These are phyloP conservation scores for Sinopyrophorus schimmeli DNA, from an alignment of 2,888 invertebrate genomes.

Conservation along the genomic window DNA sequence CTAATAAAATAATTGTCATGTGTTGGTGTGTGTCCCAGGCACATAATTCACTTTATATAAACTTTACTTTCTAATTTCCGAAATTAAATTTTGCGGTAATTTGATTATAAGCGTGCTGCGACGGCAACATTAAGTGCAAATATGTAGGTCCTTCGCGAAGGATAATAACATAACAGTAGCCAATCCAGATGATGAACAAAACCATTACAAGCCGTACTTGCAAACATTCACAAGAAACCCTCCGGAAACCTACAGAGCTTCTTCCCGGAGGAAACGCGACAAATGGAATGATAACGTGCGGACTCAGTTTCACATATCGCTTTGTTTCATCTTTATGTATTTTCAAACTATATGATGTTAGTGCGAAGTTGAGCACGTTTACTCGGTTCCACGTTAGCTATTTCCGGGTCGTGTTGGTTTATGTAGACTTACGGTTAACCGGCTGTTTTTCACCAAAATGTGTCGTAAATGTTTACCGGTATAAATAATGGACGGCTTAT, in stretches of 20 bases:
- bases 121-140: constrained; percentile 26
- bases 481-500: no score
- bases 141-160: constrained; percentile 42
- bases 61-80: constrained; percentile 31
- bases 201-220: constrained; percentile 41
- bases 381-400: constrained; percentile 51
- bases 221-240: constrained; percentile 40
- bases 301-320: constrained; percentile 49
- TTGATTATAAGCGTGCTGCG: constrained; percentile 27
- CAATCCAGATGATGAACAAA: constrained; percentile 44
- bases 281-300: constrained; percentile 50
- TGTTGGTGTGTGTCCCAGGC: constrained; percentile 14
- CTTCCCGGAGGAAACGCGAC: constrained; percentile 46
- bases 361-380: constrained; percentile 43
- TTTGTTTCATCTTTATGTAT: constrained; percentile 54
- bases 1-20: constrained; percentile 17
- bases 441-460: constrained; percentile 4
- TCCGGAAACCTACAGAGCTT: constrained; percentile 41
- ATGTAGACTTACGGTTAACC: constrained; percentile 13
- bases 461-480: no score
- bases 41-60: constrained; percentile 30
- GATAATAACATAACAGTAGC: constrained; percentile 50
- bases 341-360: constrained; percentile 45
- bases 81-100: constrained; percentile 29
- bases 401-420: constrained; percentile 45